Evolutionary conservation across 2,797 vertebrate species (phyloP).

Genomic region (Adrianichthys oophorus): DNA sequence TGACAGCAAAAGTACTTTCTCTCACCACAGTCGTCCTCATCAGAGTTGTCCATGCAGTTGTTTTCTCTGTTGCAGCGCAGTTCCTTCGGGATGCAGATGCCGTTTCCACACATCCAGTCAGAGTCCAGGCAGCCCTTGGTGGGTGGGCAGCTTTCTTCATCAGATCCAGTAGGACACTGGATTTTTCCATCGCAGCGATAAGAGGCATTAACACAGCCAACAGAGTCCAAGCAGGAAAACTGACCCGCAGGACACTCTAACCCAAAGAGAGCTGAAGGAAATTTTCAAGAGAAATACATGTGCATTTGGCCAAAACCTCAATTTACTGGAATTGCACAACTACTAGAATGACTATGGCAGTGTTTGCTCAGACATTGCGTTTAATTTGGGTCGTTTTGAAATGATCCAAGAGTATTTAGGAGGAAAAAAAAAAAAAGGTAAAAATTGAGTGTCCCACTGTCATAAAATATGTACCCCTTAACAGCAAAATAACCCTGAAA

Average conservation of each 20-base stretch:
- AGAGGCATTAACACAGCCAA: conserved; percentile 73
- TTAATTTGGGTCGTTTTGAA: too few species aligned
- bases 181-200: conserved; percentile 77
- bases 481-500: too few species aligned
- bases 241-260: conserved; percentile 73
- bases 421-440: too few species aligned
- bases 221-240: conserved; percentile 76
- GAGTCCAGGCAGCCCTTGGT: conserved; percentile 71
- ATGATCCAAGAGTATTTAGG: too few species aligned
- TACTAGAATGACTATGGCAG: too few species aligned
- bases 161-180: conserved; percentile 82
- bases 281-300: not conserved
- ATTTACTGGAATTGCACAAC: too few species aligned
- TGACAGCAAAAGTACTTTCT: not conserved
- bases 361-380: too few species aligned
- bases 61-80: conserved; percentile 81
- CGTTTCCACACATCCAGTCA: conserved; percentile 87
- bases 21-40: conserved; percentile 83
- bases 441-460: too few species aligned
- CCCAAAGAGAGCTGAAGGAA: conserved; percentile 6
- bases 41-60: conserved; percentile 85
- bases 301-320: too few species aligned
- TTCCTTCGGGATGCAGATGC: conserved; percentile 76
- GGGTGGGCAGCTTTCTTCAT: conserved; percentile 76
- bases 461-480: too few species aligned